Base-by-base conservation (phyloP, 2,888 invertebrate species). In the Pollenia amentaria region DNA sequence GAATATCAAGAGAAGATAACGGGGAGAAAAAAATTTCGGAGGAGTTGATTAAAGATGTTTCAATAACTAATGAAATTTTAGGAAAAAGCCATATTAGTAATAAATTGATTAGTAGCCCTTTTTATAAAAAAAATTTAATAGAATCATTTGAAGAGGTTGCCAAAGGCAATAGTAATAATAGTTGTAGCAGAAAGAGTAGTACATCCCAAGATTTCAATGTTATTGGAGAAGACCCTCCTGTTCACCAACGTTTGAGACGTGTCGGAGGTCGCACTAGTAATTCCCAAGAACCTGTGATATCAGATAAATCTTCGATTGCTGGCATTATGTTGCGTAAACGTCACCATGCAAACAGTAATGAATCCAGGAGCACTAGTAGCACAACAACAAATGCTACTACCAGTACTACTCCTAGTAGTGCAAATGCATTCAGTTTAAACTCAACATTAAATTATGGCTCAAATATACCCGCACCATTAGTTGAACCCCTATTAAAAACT, bases 81-180 rank as follows among this genome's bases (percentile, higher is more conserved):
- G 83, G 53, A 72, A 86, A 48, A 75, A 44, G 67, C 64, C 73
- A 79, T 79, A 72, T 60, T 53, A 88, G 53, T 77, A 75, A 57
- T 88, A 81, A 76, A 76, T 64, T 76, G 48, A 76, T 38, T 53
- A 73, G 84, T 86, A 90, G 90, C 84, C 89, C 90, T 79, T 90
- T 90, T 87, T 92, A 91, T 90, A 91, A 92, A 78, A 93, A 93
- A 87, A 93, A 93, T 89, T 90, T 93, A 18, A 90, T 91, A 88
- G 89, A 90, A 53, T 92, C 91, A 42, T 93, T 93, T 83, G 93
- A 92, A 76, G 90, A 90, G 65, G 87, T 87, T 62, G 89, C 88
- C 53, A 85, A 88, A 88, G 69, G 84, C 87, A 83, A 51, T 64
- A 80, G 44, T 84, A 75, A 60, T 65, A 76, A 67, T 82, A 73